Evolutionary conservation across 1,140 invertebrate species (phyloP).

Genomic region (Aphidius gifuensis): DNA sequence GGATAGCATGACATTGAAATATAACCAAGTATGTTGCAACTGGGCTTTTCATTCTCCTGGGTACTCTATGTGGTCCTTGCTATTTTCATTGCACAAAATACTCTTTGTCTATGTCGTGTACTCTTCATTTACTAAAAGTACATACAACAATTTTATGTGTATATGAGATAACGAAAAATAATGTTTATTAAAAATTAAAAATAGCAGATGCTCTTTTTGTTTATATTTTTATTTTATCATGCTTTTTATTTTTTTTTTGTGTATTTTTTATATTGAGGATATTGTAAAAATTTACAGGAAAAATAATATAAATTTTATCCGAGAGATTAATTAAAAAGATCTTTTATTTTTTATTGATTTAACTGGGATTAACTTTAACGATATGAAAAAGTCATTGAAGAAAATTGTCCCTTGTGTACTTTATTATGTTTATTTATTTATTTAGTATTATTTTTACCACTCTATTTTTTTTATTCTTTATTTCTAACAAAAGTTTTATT

Average conservation of each 20-base stretch:
- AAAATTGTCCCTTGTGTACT: neutral
- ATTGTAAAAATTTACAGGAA: too few species aligned
- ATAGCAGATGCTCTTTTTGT: too few species aligned
- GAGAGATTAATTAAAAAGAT: too few species aligned
- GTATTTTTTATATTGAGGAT: too few species aligned
- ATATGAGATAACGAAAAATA: too few species aligned
- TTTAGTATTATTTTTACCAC: neutral
- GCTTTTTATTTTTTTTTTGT: too few species aligned
- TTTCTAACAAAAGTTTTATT: neutral
- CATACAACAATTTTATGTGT: too few species aligned
- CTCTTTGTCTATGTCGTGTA: conserved; percentile 3
- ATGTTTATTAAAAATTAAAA: too few species aligned
- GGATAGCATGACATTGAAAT: conserved; percentile 36
- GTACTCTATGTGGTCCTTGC: conserved; percentile 6
- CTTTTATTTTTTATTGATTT: neutral
- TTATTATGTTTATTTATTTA: neutral
- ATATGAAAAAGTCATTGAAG: conserved; percentile 9
- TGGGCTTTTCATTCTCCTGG: neutral
- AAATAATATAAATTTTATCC: too few species aligned
- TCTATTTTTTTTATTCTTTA: neutral
- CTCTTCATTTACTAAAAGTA: too few species aligned
- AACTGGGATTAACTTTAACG: conserved; percentile 9
- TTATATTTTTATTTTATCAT: too few species aligned
- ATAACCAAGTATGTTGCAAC: conserved; percentile 23
- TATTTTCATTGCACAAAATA: neutral